Conservation (phyloP, 2,888 invertebrate genomes). For the Cepaea hortensis region DNA sequence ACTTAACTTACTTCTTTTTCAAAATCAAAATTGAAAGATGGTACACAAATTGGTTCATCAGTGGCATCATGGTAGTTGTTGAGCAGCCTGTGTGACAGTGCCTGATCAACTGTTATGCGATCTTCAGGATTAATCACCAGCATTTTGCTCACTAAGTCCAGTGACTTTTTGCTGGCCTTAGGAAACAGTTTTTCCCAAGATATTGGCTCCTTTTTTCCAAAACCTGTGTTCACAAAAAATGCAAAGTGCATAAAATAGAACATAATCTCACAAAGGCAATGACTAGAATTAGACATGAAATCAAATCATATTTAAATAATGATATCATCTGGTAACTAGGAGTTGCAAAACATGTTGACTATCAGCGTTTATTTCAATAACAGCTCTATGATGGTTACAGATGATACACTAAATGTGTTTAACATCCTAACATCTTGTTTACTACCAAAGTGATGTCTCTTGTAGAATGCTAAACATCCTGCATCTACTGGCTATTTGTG, state of each 20-base stretch:
- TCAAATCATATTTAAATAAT: no score
- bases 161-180: constrained; percentile 75
- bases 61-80: constrained; percentile 77
- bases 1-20: constrained; percentile 69
- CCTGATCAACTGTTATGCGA: constrained; percentile 76
- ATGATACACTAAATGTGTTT: no score
- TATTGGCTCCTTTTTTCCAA: constrained; percentile 69
- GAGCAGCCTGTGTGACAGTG: constrained; percentile 76
- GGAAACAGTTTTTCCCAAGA: constrained; percentile 75
- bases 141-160: constrained; percentile 73
- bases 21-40: constrained; percentile 74
- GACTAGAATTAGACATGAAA: neutral
- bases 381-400: no score
- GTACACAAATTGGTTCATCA: constrained; percentile 76
- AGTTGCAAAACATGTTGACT: no score
- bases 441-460: no score
- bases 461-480: no score
- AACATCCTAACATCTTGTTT: no score
- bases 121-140: constrained; percentile 76
- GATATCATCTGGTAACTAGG: no score
- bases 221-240: constrained; percentile 49
- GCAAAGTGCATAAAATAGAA: neutral
- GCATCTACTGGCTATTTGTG: no score
- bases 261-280: neutral
- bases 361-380: no score